phyloP scores from a whole-genome alignment of 1,140 invertebrate genomes.

The Polypedilum pembai region DNA sequence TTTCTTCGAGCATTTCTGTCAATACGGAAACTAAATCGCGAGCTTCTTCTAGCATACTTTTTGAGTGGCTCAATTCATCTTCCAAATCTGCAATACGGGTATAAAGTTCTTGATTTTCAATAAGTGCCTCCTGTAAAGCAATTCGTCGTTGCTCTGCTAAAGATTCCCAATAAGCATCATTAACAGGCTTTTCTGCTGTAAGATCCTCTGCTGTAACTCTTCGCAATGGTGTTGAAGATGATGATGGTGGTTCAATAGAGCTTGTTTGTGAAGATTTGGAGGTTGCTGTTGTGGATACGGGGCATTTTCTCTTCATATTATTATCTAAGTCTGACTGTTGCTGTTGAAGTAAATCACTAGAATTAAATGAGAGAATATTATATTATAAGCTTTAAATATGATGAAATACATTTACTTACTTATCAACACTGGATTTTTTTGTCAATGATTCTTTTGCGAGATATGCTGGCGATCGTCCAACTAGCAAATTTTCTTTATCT shows the following conservation, averaged over 20 bases:
- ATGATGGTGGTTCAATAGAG: background rate
- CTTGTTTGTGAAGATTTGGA: conserved; percentile 40
- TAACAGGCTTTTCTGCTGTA: conserved; percentile 50
- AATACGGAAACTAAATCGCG: conserved; percentile 52
- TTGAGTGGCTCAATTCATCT: conserved; percentile 53
- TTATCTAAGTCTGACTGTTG: background rate
- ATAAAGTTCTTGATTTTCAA: conserved; percentile 50
- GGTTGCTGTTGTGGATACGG: conserved; percentile 37
- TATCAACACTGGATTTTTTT: conserved; percentile 16
- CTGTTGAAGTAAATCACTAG: background rate
- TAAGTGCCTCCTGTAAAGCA: conserved; percentile 51
- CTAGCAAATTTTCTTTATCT: conserved; percentile 55
- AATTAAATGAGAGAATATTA: background rate
- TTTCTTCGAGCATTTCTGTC: conserved; percentile 47
- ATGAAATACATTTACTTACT: conserved; percentile 33
- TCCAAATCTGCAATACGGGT: conserved; percentile 47
- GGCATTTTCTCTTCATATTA: conserved; percentile 35
- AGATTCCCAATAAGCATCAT: conserved; percentile 55
- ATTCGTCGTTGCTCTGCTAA: conserved; percentile 53
- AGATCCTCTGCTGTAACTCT: conserved; percentile 46
- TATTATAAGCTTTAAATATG: background rate
- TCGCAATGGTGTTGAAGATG: conserved; percentile 32
- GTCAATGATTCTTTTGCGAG: conserved; percentile 40
- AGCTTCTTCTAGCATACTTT: conserved; percentile 54
- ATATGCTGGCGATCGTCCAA: conserved; percentile 41